Percentiles rank a stretch among this genome's conserved stretches.
Evolutionary conservation across 2,888 invertebrate species (phyloP).

Genomic region (Rotaria sp.): DNA sequence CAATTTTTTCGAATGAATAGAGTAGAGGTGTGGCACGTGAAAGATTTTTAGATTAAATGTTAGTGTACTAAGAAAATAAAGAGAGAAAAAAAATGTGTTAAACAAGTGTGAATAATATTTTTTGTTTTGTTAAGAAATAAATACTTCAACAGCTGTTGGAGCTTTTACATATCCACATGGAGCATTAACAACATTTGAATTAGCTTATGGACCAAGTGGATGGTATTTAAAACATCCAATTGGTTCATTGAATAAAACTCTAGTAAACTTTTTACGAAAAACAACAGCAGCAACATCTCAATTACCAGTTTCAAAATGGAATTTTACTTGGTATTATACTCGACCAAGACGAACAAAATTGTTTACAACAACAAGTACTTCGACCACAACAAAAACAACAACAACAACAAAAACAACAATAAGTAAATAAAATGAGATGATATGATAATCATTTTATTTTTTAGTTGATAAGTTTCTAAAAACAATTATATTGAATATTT

Average conservation of each 20-base stretch:
- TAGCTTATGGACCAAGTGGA: background rate
- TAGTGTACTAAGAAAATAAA: background rate
- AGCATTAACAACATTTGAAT: background rate
- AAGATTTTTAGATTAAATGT: background rate
- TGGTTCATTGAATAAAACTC: background rate
- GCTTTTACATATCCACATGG: conserved; percentile 1
- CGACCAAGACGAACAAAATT: background rate
- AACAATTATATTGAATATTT: background rate
- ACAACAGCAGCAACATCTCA: background rate
- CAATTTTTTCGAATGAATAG: background rate
- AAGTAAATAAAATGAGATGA: background rate
- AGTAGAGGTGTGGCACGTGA: background rate
- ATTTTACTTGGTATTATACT: background rate
- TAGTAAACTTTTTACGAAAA: background rate
- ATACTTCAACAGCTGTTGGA: background rate
- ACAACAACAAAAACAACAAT: background rate
- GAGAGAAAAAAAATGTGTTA: background rate
- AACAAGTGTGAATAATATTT: background rate
- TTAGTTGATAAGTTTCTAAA: too few relatives aligned
- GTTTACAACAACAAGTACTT: background rate
- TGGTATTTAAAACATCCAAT: background rate
- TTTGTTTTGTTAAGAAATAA: background rate
- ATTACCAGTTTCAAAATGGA: background rate
- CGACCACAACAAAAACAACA: background rate
- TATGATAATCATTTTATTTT: too few relatives aligned